phyloP scores from a whole-genome alignment of 2,113 vertebrate species.

The Mirza zaza region DNA sequence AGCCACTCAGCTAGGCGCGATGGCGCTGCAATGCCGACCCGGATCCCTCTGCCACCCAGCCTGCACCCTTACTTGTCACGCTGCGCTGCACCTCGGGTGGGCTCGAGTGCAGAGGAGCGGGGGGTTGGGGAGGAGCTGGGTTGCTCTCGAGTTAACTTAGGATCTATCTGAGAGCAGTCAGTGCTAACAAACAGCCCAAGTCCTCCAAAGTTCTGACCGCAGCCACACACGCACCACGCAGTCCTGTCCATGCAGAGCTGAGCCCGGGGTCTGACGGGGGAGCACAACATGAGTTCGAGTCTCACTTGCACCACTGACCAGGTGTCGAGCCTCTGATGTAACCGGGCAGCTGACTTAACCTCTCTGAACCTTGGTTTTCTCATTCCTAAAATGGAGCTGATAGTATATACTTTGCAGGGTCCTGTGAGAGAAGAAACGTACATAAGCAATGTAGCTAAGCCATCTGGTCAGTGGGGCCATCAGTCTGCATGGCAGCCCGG shows the following conservation, averaged over 20 bases:
- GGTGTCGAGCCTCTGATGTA: not conserved
- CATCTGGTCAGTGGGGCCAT: not conserved
- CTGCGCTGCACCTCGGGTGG: not conserved
- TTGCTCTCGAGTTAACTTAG: not conserved
- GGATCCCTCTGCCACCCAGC: not conserved
- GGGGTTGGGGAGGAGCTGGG: rapidly evolving
- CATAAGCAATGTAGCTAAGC: not conserved
- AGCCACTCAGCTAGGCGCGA: rapidly evolving
- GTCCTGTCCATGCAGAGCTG: not conserved
- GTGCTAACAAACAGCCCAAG: not conserved
- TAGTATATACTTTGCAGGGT: not conserved
- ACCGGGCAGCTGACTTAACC: not conserved
- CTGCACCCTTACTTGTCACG: rapidly evolving
- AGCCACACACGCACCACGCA: not conserved
- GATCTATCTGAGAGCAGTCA: too few relatives aligned
- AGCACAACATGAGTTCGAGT: too few relatives aligned
- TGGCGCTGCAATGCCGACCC: not conserved
- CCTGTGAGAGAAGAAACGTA: not conserved
- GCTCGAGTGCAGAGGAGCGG: rapidly evolving
- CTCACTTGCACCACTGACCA: not conserved
- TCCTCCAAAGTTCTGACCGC: not conserved
- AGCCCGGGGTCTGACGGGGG: rapidly evolving
- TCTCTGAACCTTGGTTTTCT: not conserved
- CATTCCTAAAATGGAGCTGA: not conserved
- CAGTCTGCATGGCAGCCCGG: not conserved